phyloP scores from a whole-genome alignment of 2,888 invertebrate species.

The Rhingia rostrata region DNA sequence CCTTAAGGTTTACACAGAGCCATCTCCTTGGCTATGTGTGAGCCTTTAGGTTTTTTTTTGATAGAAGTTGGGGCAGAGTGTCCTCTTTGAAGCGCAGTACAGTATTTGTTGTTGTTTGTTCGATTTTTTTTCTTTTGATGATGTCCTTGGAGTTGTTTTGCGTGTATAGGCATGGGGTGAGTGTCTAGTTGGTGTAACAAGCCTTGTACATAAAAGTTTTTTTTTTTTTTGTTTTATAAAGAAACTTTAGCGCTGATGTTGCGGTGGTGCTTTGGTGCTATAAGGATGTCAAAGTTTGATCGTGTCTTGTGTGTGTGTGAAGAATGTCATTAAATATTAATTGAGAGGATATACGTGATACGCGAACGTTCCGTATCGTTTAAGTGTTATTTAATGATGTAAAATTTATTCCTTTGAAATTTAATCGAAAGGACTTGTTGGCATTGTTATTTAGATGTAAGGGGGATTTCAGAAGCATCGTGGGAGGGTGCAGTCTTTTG shows the following conservation, averaged over 20 bases:
- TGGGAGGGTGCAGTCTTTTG: conserved; percentile 22
- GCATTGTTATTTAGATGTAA: background rate
- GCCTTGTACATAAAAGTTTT: conserved; percentile 17
- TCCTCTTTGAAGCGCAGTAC: background rate
- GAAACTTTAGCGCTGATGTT: conserved; percentile 36
- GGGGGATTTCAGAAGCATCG: too few relatives aligned
- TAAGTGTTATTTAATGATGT: conserved; percentile 68
- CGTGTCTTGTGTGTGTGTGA: background rate
- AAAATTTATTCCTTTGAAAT: conserved; percentile 66
- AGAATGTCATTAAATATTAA: conserved; percentile 63
- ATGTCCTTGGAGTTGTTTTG: conserved; percentile 7
- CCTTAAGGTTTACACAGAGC: background rate
- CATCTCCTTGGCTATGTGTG: background rate
- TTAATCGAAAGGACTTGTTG: conserved; percentile 51
- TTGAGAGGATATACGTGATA: conserved; percentile 69
- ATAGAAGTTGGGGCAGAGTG: background rate
- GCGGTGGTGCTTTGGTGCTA: too few relatives aligned
- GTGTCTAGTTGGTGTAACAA: conserved; percentile 9
- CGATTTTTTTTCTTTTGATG: conserved; percentile 2
- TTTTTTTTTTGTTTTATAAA: conserved; percentile 34
- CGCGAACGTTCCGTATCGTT: conserved; percentile 2
- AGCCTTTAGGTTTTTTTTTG: background rate
- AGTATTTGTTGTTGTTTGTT: background rate
- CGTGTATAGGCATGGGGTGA: conserved; percentile 15
- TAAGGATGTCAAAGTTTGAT: conserved; percentile 29